phyloP scores from a whole-genome alignment of 2,888 invertebrate genomes.

The Rhagonycha lutea region DNA sequence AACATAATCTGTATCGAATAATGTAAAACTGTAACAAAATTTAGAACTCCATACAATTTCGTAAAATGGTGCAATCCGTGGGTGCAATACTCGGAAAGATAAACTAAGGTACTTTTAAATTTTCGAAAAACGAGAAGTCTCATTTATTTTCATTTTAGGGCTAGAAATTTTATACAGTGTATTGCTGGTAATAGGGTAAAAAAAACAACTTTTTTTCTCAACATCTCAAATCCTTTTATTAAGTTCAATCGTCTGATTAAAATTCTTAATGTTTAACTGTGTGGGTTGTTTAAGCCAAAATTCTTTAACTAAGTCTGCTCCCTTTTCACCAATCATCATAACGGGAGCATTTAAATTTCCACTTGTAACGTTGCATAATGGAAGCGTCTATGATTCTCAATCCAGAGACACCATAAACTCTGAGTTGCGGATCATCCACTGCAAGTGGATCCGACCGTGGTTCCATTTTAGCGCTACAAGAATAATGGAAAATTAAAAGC shows the following conservation, averaged over 20 bases:
- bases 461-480: constrained; percentile 86
- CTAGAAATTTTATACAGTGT: too few relatives aligned
- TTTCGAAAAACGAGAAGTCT: too few relatives aligned
- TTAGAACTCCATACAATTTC: too few relatives aligned
- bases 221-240: too few relatives aligned
- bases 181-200: too few relatives aligned
- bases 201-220: too few relatives aligned
- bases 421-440: constrained; percentile 77
- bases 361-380: constrained; percentile 83
- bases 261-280: neutral
- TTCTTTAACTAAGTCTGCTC: constrained; percentile 77
- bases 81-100: too few relatives aligned
- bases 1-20: too few relatives aligned
- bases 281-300: constrained; percentile 60
- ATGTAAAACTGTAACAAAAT: too few relatives aligned
- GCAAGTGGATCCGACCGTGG: constrained; percentile 75
- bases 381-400: constrained; percentile 84
- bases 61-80: too few relatives aligned
- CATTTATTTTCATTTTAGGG: too few relatives aligned
- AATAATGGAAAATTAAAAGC: constrained; percentile 86
- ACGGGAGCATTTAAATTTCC: constrained; percentile 86
- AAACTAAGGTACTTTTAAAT: too few relatives aligned
- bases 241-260: neutral
- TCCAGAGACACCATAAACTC: constrained; percentile 77
- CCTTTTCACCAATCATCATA: constrained; percentile 86